Conservation (phyloP, 2,113 vertebrate species). For the Oreochromis aureus region DNA sequence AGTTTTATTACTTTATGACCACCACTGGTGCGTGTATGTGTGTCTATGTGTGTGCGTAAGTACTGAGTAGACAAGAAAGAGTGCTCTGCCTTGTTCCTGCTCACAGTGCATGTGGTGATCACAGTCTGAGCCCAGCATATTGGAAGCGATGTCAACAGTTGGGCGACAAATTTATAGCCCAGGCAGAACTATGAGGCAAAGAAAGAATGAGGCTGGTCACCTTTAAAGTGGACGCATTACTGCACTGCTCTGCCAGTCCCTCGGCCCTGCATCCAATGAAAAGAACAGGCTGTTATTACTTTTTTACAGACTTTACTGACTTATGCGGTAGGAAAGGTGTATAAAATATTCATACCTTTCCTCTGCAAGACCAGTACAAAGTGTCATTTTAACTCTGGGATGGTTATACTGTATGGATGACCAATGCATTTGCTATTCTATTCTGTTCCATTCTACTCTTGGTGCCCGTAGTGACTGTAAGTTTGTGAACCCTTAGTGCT, state of each 20-base stretch:
- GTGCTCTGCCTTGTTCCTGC: conserved; percentile 43
- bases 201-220: conserved; percentile 49
- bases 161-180: conserved; percentile 60
- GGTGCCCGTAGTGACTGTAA: not conserved
- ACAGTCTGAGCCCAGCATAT: conserved; percentile 54
- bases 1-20: conserved; percentile 68
- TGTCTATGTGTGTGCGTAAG: not conserved
- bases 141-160: conserved; percentile 67
- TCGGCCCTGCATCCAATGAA: conserved; percentile 4
- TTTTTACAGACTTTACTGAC: conserved; percentile 29
- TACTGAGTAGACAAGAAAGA: not conserved
- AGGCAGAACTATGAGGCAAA: conserved; percentile 18
- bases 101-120: conserved; percentile 45
- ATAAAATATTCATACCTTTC: conserved; percentile 57
- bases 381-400: conserved; percentile 29
- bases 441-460: conserved; percentile 16
- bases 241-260: not conserved
- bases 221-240: conserved; percentile 23
- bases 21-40: conserved; percentile 43
- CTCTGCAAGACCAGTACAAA: conserved; percentile 32
- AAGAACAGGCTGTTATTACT: conserved; percentile 35
- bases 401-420: conserved; percentile 7
- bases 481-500: not conserved
- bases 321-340: conserved; percentile 19
- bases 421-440: conserved; percentile 3